Evolutionary conservation across 2,888 invertebrate species (phyloP), one percentile per base, ranked within the genome.

Genomic region (Syritta pipiens): DNA sequence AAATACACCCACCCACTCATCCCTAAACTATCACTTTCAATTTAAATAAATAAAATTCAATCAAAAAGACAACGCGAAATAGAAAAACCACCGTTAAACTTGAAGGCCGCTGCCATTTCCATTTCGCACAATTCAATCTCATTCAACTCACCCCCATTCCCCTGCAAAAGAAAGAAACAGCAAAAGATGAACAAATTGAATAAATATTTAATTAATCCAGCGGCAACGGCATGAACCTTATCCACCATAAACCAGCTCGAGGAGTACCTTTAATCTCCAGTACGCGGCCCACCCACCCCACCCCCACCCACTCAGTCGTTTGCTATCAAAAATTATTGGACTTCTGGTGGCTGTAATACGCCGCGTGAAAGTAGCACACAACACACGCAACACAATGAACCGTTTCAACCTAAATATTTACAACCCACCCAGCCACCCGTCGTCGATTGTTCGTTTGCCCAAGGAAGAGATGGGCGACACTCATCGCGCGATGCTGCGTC

Each of bases 311-410:
- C 32, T 1, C 5, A 3, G 32, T 32, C 32, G n/a, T 35, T 12
- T 79, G 79, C 79, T 74, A 79, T 74, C 79, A 79, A 79, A 79
- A 79, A 68, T 79, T 79, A 79, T 79, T 79, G 74, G 72, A 74
- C 79, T 67, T 79, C 57, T 62, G 79, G 62, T 79, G 62, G 62
- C 44, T 79, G 67, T 74, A 72, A 62, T 1, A 10, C 14, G 14
- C 7, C 2, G 26, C 7, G 28, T 12, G 28, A 19, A 20, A 19
- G 46, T 37, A 46, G 28, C 55, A 35, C 26, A 37, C 19, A 57
- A 60, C 62, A 62, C 72, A 74, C 62, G 74, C 74, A 74, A 79
- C 79, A 37, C 37, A 14, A 7, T 7, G 17, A 9, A 57, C 62
- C 72, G 62, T 72, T 79, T 48, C 74, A 62, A n/a, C 72, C 55